These are phyloP conservation scores for Drosophila pruinosa DNA, from an alignment of 1,140 invertebrate genomes.

Conservation along the genomic window DNA sequence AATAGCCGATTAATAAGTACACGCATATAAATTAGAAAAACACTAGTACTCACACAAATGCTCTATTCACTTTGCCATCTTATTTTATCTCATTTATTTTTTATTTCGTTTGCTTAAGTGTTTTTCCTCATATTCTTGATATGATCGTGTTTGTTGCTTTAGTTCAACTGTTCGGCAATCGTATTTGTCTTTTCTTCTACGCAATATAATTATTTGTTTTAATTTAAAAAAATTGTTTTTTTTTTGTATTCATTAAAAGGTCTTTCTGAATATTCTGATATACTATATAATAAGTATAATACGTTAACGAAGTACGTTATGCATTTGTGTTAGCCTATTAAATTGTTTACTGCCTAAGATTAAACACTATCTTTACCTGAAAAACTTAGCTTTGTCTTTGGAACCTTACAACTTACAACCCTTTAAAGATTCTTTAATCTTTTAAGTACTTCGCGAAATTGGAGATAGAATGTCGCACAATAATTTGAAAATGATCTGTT, in stretches of 20 bases:
- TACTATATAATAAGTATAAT: conserved; percentile 20
- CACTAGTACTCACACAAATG: conserved; percentile 43
- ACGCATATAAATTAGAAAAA: conserved; percentile 25
- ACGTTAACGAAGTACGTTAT: conserved; percentile 33
- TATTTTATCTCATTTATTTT: conserved; percentile 44
- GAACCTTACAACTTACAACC: too few species aligned
- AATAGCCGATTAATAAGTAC: too few species aligned
- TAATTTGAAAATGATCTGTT: too few species aligned
- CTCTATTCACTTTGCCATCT: conserved; percentile 27
- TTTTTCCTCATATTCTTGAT: conserved; percentile 40
- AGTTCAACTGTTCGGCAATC: conserved; percentile 19
- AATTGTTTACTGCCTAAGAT: not conserved
- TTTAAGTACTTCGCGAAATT: too few species aligned
- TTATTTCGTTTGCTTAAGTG: conserved; percentile 71
- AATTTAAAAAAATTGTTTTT: not conserved
- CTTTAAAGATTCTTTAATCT: too few species aligned
- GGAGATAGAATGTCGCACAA: too few species aligned
- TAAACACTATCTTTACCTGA: not conserved
- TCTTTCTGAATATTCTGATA: not conserved
- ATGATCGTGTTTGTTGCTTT: conserved; percentile 32
- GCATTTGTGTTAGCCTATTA: conserved; percentile 27
- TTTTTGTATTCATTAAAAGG: conserved; percentile 8
- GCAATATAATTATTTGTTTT: conserved; percentile 55
- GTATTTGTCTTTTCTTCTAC: conserved; percentile 42
- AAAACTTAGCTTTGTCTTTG: too few species aligned